Percentiles rank a stretch among this genome's conserved stretches.
phyloP scores from a whole-genome alignment of 2,888 invertebrate species.

The Bugula neritina region DNA sequence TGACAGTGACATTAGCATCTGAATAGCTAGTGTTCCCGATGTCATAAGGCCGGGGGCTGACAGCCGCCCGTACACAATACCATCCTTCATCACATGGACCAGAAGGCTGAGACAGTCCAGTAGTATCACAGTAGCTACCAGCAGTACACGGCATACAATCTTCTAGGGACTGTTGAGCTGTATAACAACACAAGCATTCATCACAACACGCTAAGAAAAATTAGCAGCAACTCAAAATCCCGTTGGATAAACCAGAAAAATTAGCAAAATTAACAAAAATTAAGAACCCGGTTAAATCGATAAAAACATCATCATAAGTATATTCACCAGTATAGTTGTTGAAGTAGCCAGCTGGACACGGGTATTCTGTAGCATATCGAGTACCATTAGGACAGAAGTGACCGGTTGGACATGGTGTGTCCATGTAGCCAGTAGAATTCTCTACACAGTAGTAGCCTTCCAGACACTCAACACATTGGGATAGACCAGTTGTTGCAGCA shows the following conservation, averaged over 20 bases:
- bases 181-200: neutral
- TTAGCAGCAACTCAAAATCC: too few relatives aligned
- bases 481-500: slow-evolving; percentile 35
- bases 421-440: slow-evolving; percentile 36
- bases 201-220: too few relatives aligned
- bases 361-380: slow-evolving; percentile 36
- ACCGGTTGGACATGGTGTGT: slow-evolving; percentile 40
- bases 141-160: slow-evolving; percentile 46
- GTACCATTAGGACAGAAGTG: slow-evolving; percentile 43
- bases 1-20: slow-evolving; percentile 30
- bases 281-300: too few relatives aligned
- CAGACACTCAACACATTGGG: slow-evolving; percentile 37
- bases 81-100: slow-evolving; percentile 44
- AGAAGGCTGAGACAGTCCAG: slow-evolving; percentile 37
- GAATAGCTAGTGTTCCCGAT: slow-evolving; percentile 39
- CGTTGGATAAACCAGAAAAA: too few relatives aligned
- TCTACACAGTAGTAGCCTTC: slow-evolving; percentile 43
- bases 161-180: slow-evolving; percentile 27
- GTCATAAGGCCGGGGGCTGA: slow-evolving; percentile 40
- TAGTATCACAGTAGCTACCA: slow-evolving; percentile 41
- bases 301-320: too few relatives aligned
- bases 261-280: too few relatives aligned
- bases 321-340: slow-evolving; percentile 39
- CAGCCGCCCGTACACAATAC: slow-evolving; percentile 48
- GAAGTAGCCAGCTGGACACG: slow-evolving; percentile 42